Base-by-base conservation (phyloP, 2,888 invertebrate genomes). In the Nomada goodeniana region DNA sequence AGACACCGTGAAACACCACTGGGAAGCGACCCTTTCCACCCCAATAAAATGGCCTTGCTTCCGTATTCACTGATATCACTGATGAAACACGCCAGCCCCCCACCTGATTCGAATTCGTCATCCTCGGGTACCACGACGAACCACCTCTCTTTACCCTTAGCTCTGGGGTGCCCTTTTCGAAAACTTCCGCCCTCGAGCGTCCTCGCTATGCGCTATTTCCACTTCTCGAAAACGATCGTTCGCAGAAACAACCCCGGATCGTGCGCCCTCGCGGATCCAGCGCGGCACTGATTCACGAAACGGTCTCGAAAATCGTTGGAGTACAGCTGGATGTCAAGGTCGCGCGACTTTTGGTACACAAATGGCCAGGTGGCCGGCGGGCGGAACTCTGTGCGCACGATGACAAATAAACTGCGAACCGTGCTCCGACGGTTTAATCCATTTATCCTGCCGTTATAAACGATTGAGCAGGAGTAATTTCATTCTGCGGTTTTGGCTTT, bases 381-480 rank as follows among this genome's bases (percentile, higher is more conserved):
- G 59, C 67, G 80, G 75, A 65, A 74, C 80, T 86, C 84, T 82
- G 86, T 83, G 85, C 82, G 85, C 78, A 83, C 84, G 83, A 83
- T 85, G 89, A 87, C 89, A 89, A 90, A 90, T 90, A 90, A 90
- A 90, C 89, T 87, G 86, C 86, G 87, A 86, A 84, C 86, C 82
- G 88, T 84, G 86, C 86, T 85, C 86, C 87, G 88, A 89, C 89
- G 89, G 88, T 91, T 89, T 89, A 90, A 91, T 91, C 89, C 91
- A 89, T 91, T 91, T 91, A 90, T 89, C 89, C 84, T 86, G 79
- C 86, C 83, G 86, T 88, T 86, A 85, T 88, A 91, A 91, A 91
- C 91, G 91, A 92, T 91, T 91, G 91, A 91, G 81, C 91, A 90
- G 86, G 90, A 92, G 91, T 91, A 91, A 92, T 92, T 92, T 87